These are phyloP conservation scores for Phrynocephalus forsythii DNA, from an alignment of 2,797 vertebrate genomes.

Conservation along the genomic window DNA sequence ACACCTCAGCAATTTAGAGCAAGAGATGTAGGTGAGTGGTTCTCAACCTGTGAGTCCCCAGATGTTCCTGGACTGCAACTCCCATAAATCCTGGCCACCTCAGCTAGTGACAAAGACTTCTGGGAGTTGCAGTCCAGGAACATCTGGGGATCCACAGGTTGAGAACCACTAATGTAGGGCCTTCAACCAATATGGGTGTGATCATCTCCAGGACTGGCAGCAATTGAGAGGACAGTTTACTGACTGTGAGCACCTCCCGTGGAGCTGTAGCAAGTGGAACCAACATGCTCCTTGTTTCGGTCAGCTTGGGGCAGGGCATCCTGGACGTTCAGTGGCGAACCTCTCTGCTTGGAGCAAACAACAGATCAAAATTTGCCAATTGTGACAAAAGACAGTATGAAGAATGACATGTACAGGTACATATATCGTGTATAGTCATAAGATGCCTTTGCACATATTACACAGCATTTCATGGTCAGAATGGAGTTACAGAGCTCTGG, in stretches of 20 bases:
- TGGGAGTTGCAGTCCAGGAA: too few species aligned
- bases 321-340: neutral
- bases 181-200: neutral
- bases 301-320: neutral
- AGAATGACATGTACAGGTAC: too few species aligned
- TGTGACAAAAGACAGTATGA: too few species aligned
- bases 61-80: too few species aligned
- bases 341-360: neutral
- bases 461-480: too few species aligned
- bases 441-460: too few species aligned
- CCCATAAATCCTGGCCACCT: too few species aligned
- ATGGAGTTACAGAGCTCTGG: too few species aligned
- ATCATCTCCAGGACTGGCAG: neutral
- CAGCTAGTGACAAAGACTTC: too few species aligned
- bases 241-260: neutral
- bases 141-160: too few species aligned
- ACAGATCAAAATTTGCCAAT: neutral
- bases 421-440: too few species aligned
- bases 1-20: constrained; percentile 12
- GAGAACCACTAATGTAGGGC: neutral
- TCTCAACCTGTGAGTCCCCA: too few species aligned
- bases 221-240: neutral
- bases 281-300: neutral
- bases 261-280: neutral
- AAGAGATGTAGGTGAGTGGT: neutral